Evolutionary conservation across 2,888 invertebrate species (phyloP), one percentile per base, ranked within the genome.

Genomic region (Volucella inanis): DNA sequence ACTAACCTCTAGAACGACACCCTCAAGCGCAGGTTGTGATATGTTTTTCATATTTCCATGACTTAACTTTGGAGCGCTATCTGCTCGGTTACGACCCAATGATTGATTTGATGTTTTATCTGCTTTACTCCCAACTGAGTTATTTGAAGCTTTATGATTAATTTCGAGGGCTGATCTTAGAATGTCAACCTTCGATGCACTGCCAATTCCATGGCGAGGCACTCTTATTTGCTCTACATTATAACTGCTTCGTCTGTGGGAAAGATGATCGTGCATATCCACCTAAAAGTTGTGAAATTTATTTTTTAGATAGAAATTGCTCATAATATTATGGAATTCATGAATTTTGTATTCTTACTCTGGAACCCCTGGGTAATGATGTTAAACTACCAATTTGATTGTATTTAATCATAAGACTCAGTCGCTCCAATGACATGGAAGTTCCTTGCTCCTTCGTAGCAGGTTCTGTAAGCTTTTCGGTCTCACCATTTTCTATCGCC

Each of bases 301-400:
- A 45, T 50, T 12, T 54, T 31, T 38, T 10, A 55, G 10, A 18
- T 38, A 45, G 0, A 57, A 15, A 9, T 47, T 52, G 12, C 39
- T 4, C n/a, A 11, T 9, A 14, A 10, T 8, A 31, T 47, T 31
- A 6, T 22, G 4, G 22, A 22, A 22, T 22, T 22, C 3, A 22
- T 22, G 3, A 74, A 50, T 22, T 59, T 64, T 39, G 15, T 52
- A 55, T 38, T 61, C 52, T 92, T 68, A 94, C 94, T 78, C 94
- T 92, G 3, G 94, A 94, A 59, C 94, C 94, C 88, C 95, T 92
- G 0, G 95, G 95, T 87, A 96, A 89, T 0, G 96, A 96, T 85
- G 95, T 94, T 61, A 96, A 91, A 41, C 96, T 96, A 57, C 96
- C 96, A 75, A 96, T 94, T 87, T 95, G 96, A 90, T 96, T 96